Conservation (phyloP, 2,888 invertebrate species). For the Gisinianus flammeolus region DNA sequence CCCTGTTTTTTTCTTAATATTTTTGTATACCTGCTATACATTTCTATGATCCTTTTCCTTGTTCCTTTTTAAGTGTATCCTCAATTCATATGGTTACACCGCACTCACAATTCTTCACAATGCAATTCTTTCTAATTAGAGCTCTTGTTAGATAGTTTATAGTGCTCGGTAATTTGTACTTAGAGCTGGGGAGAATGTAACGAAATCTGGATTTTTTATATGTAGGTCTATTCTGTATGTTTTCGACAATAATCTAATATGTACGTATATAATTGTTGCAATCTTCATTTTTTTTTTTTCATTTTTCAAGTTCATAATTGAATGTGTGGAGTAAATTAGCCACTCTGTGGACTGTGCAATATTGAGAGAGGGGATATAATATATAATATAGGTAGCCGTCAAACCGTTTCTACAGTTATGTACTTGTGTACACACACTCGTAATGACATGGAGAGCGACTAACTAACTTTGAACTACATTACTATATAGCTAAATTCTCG, state of each 20-base stretch:
- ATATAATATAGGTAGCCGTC: too few species aligned
- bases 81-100: too few species aligned
- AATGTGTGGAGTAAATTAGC: neutral
- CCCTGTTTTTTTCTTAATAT: too few species aligned
- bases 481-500: too few species aligned
- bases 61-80: too few species aligned
- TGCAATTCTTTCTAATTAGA: too few species aligned
- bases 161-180: neutral
- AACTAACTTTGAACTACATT: too few species aligned
- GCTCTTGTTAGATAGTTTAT: neutral
- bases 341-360: neutral
- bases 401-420: too few species aligned
- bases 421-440: neutral
- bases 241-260: neutral
- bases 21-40: too few species aligned
- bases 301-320: neutral
- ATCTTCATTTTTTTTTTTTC: neutral
- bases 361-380: too few species aligned
- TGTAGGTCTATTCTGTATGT: neutral
- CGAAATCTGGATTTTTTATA: neutral
- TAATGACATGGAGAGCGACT: neutral
- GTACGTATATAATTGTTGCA: neutral
- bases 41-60: too few species aligned
- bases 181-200: neutral
- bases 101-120: too few species aligned